These are phyloP conservation scores for Chromobotia macracanthus DNA, from an alignment of 2,797 vertebrate species.

Conservation along the genomic window DNA sequence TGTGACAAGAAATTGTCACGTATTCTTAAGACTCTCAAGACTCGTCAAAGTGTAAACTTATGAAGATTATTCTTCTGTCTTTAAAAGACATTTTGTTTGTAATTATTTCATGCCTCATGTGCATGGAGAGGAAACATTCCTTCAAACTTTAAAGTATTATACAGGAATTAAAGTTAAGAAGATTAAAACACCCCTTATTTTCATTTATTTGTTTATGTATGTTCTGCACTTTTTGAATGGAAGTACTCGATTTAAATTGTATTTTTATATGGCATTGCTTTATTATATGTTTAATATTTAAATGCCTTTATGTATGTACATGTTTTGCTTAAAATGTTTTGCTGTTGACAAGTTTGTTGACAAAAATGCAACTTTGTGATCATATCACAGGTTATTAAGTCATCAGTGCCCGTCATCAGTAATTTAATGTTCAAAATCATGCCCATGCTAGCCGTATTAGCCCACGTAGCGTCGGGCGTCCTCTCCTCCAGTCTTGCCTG, in stretches of 20 bases:
- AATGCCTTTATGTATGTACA: too few relatives aligned
- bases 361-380: too few relatives aligned
- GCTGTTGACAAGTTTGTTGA: too few relatives aligned
- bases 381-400: too few relatives aligned
- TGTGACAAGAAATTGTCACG: background rate
- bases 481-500: slow-evolving; percentile 36
- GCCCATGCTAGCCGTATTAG: background rate
- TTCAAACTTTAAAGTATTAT: background rate
- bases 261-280: background rate
- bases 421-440: background rate
- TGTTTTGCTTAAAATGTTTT: too few relatives aligned
- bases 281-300: background rate
- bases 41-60: background rate
- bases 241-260: background rate
- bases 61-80: too few relatives aligned
- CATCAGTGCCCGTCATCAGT: too few relatives aligned
- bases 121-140: background rate
- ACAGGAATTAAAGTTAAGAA: background rate
- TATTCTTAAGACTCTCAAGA: background rate
- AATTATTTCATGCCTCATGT: background rate
- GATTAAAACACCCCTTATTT: background rate
- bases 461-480: slow-evolving; percentile 29
- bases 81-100: background rate
- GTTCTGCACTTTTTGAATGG: too few relatives aligned
- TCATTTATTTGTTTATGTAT: background rate